phyloP scores from a whole-genome alignment of 2,888 invertebrate genomes.

The Tricholauxania praeusta region DNA sequence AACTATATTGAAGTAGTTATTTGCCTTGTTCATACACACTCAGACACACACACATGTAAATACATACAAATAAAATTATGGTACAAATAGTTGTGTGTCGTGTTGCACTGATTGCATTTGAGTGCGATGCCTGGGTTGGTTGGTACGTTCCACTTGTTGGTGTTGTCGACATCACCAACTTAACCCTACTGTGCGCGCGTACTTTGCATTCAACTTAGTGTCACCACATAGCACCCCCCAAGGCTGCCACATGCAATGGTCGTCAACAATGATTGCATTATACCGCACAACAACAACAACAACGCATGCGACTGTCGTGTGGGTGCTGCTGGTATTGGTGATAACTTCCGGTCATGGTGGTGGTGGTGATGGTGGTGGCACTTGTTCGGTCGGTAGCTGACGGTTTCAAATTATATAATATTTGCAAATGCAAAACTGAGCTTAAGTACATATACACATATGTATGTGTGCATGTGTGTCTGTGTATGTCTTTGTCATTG shows the following conservation, averaged over 20 bases:
- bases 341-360: slow-evolving; percentile 6
- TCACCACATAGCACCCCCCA: slow-evolving; percentile 28
- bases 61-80: not conserved
- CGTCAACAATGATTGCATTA: slow-evolving; percentile 31
- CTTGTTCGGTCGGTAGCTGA: not conserved
- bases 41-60: slow-evolving; percentile 10
- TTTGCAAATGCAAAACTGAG: slow-evolving; percentile 22
- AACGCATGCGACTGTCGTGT: not conserved
- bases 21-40: not conserved
- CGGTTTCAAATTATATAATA: slow-evolving; percentile 20
- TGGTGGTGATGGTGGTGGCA: not conserved
- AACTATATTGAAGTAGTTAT: not conserved
- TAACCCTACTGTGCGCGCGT: not conserved
- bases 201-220: not conserved
- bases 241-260: slow-evolving; percentile 32
- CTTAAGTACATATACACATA: not conserved
- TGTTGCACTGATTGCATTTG: slow-evolving; percentile 10
- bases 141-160: not conserved
- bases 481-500: slow-evolving; percentile 16
- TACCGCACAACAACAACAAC: not conserved
- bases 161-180: not conserved
- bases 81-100: slow-evolving; percentile 1
- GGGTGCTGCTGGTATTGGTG: not conserved
- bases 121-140: not conserved
- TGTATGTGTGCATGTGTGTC: not conserved